A percentile compares a stretch with the other conserved stretches of the same genome.
Evolutionary conservation across 1,140 invertebrate genomes (phyloP).

Genomic region (Dendroctonus valens): DNA sequence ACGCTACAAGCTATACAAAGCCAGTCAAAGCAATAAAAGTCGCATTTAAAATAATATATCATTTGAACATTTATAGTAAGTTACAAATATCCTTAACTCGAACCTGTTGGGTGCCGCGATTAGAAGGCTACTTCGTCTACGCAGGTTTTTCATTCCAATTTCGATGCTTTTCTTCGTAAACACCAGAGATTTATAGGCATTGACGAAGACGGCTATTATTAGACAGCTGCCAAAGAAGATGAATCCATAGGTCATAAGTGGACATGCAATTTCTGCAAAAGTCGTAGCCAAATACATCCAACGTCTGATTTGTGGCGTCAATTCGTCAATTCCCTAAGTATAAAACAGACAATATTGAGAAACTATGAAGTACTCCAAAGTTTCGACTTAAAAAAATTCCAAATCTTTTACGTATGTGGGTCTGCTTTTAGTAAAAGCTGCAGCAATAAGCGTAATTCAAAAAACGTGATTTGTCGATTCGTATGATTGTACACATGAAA

Average conservation of each 20-base stretch:
- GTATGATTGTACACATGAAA: too few species aligned
- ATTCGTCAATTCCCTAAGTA: conserved; percentile 71
- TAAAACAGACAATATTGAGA: conserved; percentile 14
- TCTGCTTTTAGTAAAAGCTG: too few species aligned
- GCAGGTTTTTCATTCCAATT: conserved; percentile 67
- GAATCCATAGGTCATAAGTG: conserved; percentile 67
- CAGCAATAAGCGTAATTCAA: too few species aligned
- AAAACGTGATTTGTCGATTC: too few species aligned
- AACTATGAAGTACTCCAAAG: too few species aligned
- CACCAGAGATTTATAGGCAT: conserved; percentile 71
- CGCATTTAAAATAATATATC: neutral
- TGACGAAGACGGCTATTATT: conserved; percentile 64
- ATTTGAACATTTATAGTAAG: neutral
- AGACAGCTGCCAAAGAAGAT: conserved; percentile 66
- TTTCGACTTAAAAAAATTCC: too few species aligned
- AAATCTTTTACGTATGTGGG: too few species aligned
- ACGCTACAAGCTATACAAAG: too few species aligned
- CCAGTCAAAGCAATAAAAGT: too few species aligned
- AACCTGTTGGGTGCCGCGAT: conserved; percentile 31
- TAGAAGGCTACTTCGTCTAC: conserved; percentile 47
- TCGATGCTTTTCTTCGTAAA: conserved; percentile 75
- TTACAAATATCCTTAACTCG: neutral
- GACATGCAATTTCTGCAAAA: conserved; percentile 66
- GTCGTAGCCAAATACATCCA: conserved; percentile 78
- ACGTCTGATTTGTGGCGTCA: conserved; percentile 70